Evolutionary conservation across 2,113 vertebrate species (phyloP).

Genomic region (Diphyllodes magnificus): DNA sequence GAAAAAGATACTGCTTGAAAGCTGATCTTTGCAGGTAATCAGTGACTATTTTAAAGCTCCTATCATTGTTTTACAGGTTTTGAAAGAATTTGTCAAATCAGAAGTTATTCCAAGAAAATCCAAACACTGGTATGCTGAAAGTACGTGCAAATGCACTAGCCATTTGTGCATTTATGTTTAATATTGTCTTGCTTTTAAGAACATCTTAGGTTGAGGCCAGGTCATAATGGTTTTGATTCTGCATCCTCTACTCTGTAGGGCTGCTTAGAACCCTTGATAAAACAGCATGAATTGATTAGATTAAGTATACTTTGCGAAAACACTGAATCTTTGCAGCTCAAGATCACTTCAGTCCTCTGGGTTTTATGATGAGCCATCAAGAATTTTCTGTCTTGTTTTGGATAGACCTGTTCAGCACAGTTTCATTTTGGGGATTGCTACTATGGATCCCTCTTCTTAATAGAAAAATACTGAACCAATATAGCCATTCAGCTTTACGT

Average conservation of each 20-base stretch:
- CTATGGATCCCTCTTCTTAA: not conserved
- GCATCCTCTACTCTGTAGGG: not conserved
- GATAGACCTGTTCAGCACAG: not conserved
- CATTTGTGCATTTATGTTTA: not conserved
- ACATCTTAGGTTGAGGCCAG: not conserved
- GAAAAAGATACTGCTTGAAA: conserved; percentile 9
- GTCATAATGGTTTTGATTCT: not conserved
- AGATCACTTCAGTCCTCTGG: not conserved
- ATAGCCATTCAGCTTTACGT: not conserved
- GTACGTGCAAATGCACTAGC: not conserved
- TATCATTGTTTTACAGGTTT: not conserved
- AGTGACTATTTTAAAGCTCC: conserved; percentile 49
- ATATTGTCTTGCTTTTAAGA: not conserved
- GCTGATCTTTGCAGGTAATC: not conserved
- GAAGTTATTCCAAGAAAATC: not conserved
- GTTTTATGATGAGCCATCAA: not conserved
- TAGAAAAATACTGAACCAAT: not conserved
- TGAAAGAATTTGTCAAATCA: not conserved
- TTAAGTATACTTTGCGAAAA: not conserved
- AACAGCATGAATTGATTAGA: not conserved
- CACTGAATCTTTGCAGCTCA: not conserved
- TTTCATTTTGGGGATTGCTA: not conserved
- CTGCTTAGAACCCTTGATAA: not conserved
- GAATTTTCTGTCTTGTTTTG: not conserved
- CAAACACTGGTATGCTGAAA: not conserved